phyloP scores from a whole-genome alignment of 2,888 invertebrate genomes.

The Polyploca ridens region DNA sequence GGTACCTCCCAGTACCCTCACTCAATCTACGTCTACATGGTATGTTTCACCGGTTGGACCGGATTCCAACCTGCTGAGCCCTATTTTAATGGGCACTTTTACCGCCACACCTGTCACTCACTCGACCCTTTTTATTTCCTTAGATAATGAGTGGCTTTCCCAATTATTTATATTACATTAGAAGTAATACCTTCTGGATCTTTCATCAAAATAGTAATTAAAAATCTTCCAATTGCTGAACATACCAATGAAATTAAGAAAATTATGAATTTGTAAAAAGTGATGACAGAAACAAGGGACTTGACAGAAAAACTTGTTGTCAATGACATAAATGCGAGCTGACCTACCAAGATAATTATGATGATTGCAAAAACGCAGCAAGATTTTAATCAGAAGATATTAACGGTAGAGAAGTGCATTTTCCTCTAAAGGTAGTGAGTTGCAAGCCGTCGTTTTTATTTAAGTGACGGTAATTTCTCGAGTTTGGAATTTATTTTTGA shows the following conservation, averaged over 20 bases:
- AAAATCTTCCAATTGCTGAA: too few species aligned
- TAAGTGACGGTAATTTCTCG: too few species aligned
- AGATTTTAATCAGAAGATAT: slow-evolving; percentile 14
- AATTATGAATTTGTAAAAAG: background rate
- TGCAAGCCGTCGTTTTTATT: background rate
- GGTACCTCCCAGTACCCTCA: background rate
- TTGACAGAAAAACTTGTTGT: slow-evolving; percentile 29
- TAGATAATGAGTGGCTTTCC: background rate
- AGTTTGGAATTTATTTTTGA: too few species aligned
- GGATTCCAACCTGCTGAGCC: slow-evolving; percentile 32
- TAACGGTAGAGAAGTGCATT: background rate
- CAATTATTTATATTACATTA: background rate
- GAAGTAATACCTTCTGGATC: background rate
- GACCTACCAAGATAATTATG: slow-evolving; percentile 47
- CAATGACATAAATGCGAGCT: slow-evolving; percentile 45
- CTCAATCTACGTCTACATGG: slow-evolving; percentile 17
- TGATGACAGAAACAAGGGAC: slow-evolving; percentile 4
- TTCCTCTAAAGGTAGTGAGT: background rate
- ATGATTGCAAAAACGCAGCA: slow-evolving; percentile 40
- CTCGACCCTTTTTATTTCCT: background rate
- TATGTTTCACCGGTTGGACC: slow-evolving; percentile 40
- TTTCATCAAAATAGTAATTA: background rate
- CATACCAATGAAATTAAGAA: background rate
- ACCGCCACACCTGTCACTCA: slow-evolving; percentile 20
- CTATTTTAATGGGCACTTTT: slow-evolving; percentile 17